Evolutionary conservation across 1,140 invertebrate species (phyloP), one percentile per base, ranked within the genome.

Genomic region (Heliothis subflexa): DNA sequence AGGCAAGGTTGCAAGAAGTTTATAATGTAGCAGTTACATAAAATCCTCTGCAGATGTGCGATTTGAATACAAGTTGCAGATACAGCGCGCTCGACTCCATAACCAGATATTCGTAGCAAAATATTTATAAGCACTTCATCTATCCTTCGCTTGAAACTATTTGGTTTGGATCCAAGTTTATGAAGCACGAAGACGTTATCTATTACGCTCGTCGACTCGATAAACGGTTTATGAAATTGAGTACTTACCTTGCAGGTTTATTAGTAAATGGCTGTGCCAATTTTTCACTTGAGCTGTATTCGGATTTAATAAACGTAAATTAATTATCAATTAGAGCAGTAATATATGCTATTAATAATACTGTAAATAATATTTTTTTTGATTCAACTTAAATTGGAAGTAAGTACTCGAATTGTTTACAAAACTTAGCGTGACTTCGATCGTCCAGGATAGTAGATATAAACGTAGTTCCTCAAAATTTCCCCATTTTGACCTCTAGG

Each of bases 71-170:
- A 66, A 40, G 2, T 47, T 18, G 62, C 62, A 47, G 40, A 66
- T 16, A 40, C 16, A 16, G 16, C 62, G 62, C 55, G 62, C 55
- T 13, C 12, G 18, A 4, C 11, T 59, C 55, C 55, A 59, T 59
- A 59, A 59, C 3, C 55, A 59, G 47, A 47, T 40, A 47, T 40
- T 40, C 33, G 62, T 7, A 21, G 47, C 62, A 21, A 66, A 66
- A 47, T 66, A 66, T 66, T 13, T 66, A 66, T 18, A 47, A 66
- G 62, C 18, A 66, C 21, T 66, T 33, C n/a, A 62, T 62, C 11
- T 66, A 66, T 66, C 62, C 47, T 47, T 66, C 14, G 62, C 40
- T 3, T 66, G 16, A 66, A 47, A 66, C 62, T 47, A 66, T 66
- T 66, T 49, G 40, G 62, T 66, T 40, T 45, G 40, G 11, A 66